Conservation (phyloP, 2,888 invertebrate genomes). For the Andricus quercusramuli region DNA sequence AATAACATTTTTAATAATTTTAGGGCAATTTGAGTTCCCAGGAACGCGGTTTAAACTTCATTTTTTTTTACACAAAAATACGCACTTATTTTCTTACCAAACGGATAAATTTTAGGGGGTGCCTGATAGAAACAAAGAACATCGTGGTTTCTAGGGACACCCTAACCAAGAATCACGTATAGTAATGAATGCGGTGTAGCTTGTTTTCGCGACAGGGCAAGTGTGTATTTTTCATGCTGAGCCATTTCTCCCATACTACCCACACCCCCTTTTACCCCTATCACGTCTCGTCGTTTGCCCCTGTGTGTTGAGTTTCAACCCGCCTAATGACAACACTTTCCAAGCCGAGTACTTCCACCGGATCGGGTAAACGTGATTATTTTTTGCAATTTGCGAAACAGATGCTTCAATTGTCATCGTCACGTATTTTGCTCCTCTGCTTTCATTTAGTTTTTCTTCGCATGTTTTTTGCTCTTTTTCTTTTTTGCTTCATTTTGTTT, state of each 20-base stretch:
- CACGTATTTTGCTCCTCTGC: constrained; percentile 54
- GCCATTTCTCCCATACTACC: constrained; percentile 21
- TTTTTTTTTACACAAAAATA: too few relatives aligned
- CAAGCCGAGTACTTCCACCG: constrained; percentile 43
- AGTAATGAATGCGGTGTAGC: constrained; percentile 6
- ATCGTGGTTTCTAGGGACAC: too few relatives aligned
- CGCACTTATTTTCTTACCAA: too few relatives aligned
- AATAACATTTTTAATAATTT: too few relatives aligned
- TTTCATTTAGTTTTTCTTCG: constrained; percentile 43
- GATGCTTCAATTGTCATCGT: constrained; percentile 62
- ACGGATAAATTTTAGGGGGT: too few relatives aligned
- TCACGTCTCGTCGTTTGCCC: neutral
- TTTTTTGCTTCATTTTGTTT: neutral
- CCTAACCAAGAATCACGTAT: neutral
- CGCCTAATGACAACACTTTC: constrained; percentile 27
- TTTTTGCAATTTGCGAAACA: constrained; percentile 75
- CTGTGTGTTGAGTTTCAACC: constrained; percentile 7
- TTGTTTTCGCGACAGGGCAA: constrained; percentile 28
- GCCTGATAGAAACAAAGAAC: too few relatives aligned
- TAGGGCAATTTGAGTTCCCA: too few relatives aligned
- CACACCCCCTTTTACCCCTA: neutral
- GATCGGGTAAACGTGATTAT: constrained; percentile 74
- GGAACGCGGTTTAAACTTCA: too few relatives aligned
- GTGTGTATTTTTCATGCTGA: constrained; percentile 33
- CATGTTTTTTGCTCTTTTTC: neutral